Evolutionary conservation across 2,113 vertebrate species (phyloP).

Genomic region (Glaucomys volans): DNA sequence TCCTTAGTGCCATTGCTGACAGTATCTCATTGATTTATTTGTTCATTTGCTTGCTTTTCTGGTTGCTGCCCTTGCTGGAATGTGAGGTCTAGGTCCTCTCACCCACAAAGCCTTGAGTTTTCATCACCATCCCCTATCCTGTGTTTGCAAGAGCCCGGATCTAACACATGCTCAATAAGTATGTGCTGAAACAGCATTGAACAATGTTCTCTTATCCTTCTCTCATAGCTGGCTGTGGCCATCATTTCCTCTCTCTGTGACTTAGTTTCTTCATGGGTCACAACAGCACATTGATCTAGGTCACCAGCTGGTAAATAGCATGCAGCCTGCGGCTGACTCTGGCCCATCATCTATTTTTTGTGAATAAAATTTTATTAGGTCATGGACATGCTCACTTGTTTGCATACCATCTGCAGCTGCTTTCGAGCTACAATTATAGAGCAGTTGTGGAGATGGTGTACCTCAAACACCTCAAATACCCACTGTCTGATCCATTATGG

Average conservation of each 20-base stretch:
- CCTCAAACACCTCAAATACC: neutral
- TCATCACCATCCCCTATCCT: neutral
- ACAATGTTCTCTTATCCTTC: neutral
- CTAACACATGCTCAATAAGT: neutral
- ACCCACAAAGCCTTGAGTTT: neutral
- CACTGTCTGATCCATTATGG: neutral
- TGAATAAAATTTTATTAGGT: constrained; percentile 26
- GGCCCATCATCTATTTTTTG: neutral
- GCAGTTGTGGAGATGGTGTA: neutral
- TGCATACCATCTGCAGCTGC: neutral
- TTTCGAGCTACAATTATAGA: too few species aligned
- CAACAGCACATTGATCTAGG: neutral
- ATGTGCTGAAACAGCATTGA: neutral
- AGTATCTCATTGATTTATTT: neutral
- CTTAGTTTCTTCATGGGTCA: neutral
- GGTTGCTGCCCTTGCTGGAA: neutral
- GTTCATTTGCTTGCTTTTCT: neutral
- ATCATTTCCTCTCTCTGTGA: neutral
- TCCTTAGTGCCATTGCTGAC: neutral
- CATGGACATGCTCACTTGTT: neutral
- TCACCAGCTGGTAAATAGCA: neutral
- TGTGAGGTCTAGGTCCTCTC: neutral
- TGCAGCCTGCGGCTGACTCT: neutral
- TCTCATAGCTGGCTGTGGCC: neutral
- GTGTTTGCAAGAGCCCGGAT: neutral